Evolutionary conservation across 2,113 vertebrate genomes (phyloP).

Genomic region (Alethe castanea): DNA sequence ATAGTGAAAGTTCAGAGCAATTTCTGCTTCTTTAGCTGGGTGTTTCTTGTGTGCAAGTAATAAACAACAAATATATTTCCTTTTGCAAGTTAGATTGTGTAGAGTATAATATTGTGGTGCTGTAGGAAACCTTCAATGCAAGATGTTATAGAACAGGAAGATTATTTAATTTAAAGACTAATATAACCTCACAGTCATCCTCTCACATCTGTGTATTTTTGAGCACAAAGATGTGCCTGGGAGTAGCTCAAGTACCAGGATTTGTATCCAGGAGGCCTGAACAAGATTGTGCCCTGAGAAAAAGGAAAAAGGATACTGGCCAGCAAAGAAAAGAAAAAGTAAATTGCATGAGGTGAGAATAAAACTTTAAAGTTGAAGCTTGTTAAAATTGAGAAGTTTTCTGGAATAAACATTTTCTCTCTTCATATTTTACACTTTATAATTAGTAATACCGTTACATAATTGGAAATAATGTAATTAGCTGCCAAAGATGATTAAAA

Average conservation of each 20-base stretch:
- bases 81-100: not conserved
- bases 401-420: not conserved
- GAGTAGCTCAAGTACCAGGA: not conserved
- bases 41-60: not conserved
- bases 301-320: not conserved
- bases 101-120: rapidly evolving
- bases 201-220: not conserved
- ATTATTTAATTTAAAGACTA: not conserved
- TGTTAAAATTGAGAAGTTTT: not conserved
- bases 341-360: not conserved
- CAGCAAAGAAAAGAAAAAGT: not conserved
- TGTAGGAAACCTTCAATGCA: not conserved
- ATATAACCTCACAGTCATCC: not conserved
- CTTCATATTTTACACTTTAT: not conserved
- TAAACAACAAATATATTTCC: not conserved
- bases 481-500: not conserved
- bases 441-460: not conserved
- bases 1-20: not conserved
- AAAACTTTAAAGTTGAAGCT: not conserved
- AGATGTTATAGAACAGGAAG: not conserved
- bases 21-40: not conserved
- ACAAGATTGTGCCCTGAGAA: not conserved
- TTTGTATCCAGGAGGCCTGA: not conserved
- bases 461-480: not conserved
- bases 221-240: not conserved